These are phyloP conservation scores for Acomys russatus DNA, from an alignment of 2,797 vertebrate genomes.

Conservation along the genomic window DNA sequence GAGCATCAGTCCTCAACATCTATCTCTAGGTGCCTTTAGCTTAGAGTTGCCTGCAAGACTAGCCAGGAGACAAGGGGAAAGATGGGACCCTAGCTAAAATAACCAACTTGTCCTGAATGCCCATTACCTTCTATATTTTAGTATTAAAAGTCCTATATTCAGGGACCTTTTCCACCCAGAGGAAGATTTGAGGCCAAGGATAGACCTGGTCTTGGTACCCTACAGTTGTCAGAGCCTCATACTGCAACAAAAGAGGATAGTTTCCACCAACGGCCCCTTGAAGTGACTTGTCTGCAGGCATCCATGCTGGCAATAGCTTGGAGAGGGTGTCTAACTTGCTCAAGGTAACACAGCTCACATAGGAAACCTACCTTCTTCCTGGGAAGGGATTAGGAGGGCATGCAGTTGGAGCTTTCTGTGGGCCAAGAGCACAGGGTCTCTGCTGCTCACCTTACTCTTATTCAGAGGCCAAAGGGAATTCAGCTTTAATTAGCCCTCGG, in stretches of 20 bases:
- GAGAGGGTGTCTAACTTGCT: not conserved
- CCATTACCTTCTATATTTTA: not conserved
- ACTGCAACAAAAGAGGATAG: not conserved
- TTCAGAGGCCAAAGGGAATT: slow-evolving; percentile 19
- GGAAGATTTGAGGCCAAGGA: not conserved
- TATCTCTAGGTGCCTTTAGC: slow-evolving; percentile 77
- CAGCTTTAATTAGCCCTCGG: slow-evolving; percentile 19
- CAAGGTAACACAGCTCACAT: not conserved
- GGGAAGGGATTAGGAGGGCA: not conserved
- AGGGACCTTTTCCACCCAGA: not conserved
- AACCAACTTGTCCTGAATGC: not conserved
- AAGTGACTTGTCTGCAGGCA: not conserved
- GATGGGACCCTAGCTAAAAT: slow-evolving; percentile 53
- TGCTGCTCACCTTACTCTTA: not conserved
- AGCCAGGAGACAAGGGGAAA: slow-evolving; percentile 69
- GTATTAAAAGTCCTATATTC: not conserved
- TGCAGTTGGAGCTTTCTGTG: not conserved
- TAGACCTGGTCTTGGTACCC: not conserved
- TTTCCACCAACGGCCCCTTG: accelerated
- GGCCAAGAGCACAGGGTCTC: not conserved
- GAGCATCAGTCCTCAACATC: slow-evolving; percentile 69
- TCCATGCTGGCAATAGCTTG: not conserved
- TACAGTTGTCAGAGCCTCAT: not conserved
- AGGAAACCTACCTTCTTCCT: not conserved
- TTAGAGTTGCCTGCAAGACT: slow-evolving; percentile 73